phyloP scores from a whole-genome alignment of 2,797 vertebrate genomes.

The Odontamblyopus rebecca region DNA sequence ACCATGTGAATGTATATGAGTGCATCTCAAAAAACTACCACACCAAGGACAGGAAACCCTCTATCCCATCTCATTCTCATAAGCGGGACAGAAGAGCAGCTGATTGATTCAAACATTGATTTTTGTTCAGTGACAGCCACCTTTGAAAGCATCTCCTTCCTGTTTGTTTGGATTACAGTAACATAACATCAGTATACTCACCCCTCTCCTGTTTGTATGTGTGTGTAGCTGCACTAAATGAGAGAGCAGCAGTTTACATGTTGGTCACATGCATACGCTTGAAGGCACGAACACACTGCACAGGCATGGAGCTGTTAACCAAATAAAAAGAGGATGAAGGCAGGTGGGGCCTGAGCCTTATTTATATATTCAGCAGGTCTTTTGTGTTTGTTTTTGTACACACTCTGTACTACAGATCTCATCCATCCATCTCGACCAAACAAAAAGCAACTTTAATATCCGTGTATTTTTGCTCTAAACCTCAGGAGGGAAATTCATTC shows the following conservation, averaged over 20 bases:
- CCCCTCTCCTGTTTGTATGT: slow-evolving; percentile 21
- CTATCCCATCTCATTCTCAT: neutral
- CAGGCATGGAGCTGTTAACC: slow-evolving; percentile 13
- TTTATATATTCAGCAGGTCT: neutral
- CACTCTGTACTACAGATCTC: neutral
- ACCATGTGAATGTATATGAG: too few species aligned
- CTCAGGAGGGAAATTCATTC: neutral
- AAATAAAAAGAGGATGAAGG: slow-evolving; percentile 8
- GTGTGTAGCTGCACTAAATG: slow-evolving; percentile 13
- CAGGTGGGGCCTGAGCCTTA: neutral
- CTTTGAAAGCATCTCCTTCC: neutral
- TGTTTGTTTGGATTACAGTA: slow-evolving; percentile 27
- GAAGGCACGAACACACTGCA: slow-evolving; percentile 22
- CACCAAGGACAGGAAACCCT: too few species aligned
- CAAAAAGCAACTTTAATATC: neutral
- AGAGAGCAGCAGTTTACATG: slow-evolving; percentile 24
- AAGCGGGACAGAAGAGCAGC: neutral
- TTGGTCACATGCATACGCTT: slow-evolving; percentile 15
- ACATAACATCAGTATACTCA: neutral
- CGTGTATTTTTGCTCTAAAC: neutral
- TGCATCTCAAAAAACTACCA: too few species aligned
- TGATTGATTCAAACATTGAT: slow-evolving; percentile 46
- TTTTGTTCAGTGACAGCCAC: slow-evolving; percentile 7
- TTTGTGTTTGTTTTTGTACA: neutral
- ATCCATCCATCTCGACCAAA: neutral